phyloP scores from a whole-genome alignment of 2,113 vertebrate genomes.

The Bufo bufo region DNA sequence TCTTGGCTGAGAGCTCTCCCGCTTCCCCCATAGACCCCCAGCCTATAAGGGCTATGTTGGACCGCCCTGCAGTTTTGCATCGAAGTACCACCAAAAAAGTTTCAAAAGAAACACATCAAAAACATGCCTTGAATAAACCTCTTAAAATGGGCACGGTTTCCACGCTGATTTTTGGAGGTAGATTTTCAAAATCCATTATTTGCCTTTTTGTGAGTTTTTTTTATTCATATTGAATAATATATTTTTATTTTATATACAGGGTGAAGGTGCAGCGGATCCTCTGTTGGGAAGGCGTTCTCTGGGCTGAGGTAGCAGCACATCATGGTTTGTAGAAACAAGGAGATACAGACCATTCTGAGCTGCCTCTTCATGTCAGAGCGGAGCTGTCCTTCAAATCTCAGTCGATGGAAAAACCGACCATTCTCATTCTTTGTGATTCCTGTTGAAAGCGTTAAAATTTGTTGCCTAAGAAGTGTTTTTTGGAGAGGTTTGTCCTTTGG shows the following conservation, averaged over 20 bases:
- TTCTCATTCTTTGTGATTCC: neutral
- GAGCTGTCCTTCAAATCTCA: constrained; percentile 47
- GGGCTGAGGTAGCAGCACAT: constrained; percentile 79
- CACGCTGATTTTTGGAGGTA: too few species aligned
- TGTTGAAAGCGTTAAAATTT: neutral
- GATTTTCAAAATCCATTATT: too few species aligned
- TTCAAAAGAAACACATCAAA: too few species aligned
- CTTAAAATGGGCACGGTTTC: too few species aligned
- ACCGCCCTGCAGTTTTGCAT: too few species aligned
- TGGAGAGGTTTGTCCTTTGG: neutral
- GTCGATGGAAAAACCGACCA: neutral
- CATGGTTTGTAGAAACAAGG: constrained; percentile 81
- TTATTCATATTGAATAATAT: neutral
- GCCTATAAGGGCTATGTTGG: too few species aligned
- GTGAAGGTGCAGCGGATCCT: neutral
- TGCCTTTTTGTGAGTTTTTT: too few species aligned
- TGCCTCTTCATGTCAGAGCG: constrained; percentile 74
- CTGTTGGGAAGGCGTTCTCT: constrained; percentile 59
- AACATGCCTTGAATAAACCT: too few species aligned
- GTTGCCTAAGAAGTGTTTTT: neutral
- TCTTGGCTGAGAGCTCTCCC: too few species aligned
- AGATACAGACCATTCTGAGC: constrained; percentile 83
- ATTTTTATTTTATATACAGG: constrained; percentile 11
- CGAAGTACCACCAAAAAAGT: too few species aligned
- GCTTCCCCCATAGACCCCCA: too few species aligned